These are phyloP conservation scores for Dimorphilus gyrociliatus DNA, from an alignment of 2,888 invertebrate species.

Conservation along the genomic window DNA sequence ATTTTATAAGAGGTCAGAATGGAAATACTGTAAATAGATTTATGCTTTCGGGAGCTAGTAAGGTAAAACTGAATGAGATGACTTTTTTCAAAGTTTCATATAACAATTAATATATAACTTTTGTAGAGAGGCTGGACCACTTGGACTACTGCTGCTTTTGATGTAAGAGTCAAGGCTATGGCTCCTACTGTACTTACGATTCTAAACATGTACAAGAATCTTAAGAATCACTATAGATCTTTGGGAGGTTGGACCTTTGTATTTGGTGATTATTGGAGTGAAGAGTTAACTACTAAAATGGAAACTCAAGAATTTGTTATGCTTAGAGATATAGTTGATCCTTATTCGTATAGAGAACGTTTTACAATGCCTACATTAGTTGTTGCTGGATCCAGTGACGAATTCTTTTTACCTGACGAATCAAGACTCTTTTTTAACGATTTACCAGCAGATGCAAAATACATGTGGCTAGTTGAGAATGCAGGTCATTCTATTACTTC, in stretches of 20 bases:
- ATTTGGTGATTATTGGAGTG: conserved; percentile 20
- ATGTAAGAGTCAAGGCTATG: conserved; percentile 23
- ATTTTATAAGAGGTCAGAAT: conserved; percentile 8
- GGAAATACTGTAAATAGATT: conserved; percentile 12
- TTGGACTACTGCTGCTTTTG: conserved; percentile 25
- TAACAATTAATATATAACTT: no score
- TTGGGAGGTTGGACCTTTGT: conserved; percentile 28
- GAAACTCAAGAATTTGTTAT: conserved; percentile 15
- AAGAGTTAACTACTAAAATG: conserved; percentile 17
- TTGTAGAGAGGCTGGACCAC: conserved; percentile 27
- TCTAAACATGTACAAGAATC: conserved; percentile 19
- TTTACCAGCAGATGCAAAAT: no score
- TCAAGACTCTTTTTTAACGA: no score
- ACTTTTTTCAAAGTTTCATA: no score
- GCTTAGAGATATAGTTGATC: conserved; percentile 20
- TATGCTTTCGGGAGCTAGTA: conserved; percentile 18
- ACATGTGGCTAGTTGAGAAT: no score
- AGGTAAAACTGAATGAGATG: conserved; percentile 11
- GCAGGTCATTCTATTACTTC: no score
- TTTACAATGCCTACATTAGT: no score
- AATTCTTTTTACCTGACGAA: no score
- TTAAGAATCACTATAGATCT: conserved; percentile 21
- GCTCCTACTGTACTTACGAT: conserved; percentile 25
- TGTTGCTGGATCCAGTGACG: no score
- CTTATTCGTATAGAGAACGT: no score